Conservation (phyloP, 2,797 vertebrate genomes). For the Enteromius radiatus region DNA sequence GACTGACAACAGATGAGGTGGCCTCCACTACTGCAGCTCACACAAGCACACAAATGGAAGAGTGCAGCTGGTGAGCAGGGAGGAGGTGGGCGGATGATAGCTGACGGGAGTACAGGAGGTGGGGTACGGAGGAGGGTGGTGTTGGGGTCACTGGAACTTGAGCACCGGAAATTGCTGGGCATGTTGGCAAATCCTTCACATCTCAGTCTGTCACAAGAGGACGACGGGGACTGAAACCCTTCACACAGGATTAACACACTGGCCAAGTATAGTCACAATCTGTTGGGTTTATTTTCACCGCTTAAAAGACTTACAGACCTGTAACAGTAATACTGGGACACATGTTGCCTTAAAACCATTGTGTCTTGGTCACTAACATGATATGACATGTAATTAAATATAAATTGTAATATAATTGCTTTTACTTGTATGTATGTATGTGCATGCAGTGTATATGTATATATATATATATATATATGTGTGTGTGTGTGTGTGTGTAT, state of each 20-base stretch:
- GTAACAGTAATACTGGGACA: conserved; percentile 42
- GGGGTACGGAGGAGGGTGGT: conserved; percentile 37
- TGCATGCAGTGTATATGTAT: not conserved
- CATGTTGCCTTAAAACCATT: conserved; percentile 16
- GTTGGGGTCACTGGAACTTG: conserved; percentile 72
- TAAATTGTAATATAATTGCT: not conserved
- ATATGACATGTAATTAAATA: not conserved
- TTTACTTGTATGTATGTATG: not conserved
- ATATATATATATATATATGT: too few relatives aligned
- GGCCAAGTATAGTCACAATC: conserved; percentile 83
- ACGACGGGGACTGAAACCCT: conserved; percentile 85
- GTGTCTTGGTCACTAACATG: not conserved
- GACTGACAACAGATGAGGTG: conserved; percentile 28
- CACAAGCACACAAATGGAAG: conserved; percentile 25
- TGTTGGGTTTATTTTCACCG: conserved; percentile 62
- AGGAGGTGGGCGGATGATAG: conserved; percentile 5
- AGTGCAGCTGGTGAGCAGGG: conserved; percentile 40
- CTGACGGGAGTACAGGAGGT: conserved; percentile 48
- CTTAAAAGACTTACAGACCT: conserved; percentile 40
- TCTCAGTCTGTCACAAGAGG: conserved; percentile 75
- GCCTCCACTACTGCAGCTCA: conserved; percentile 11
- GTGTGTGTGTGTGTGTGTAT: not conserved
- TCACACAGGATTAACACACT: conserved; percentile 83
- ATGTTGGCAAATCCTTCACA: conserved; percentile 83
- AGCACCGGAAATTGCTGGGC: conserved; percentile 92